These are phyloP conservation scores for Aradus depressus DNA, from an alignment of 2,888 invertebrate species.

Conservation along the genomic window DNA sequence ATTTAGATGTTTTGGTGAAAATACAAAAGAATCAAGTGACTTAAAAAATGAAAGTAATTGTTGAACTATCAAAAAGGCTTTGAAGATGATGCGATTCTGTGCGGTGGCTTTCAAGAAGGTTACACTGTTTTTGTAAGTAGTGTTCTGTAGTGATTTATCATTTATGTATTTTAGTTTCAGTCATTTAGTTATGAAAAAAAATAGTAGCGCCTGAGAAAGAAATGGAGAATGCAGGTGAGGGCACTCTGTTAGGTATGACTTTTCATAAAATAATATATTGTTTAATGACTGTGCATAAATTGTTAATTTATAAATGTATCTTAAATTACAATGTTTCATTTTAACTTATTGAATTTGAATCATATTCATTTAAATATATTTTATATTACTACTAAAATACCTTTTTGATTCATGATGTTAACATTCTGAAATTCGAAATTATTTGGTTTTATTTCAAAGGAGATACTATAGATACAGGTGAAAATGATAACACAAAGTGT, in stretches of 20 bases:
- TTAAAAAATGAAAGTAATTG: not conserved
- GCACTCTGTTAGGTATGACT: slow-evolving; percentile 1
- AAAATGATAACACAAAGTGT: slow-evolving; percentile 13
- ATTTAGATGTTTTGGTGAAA: no score
- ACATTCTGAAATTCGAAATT: not conserved
- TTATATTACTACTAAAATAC: not conserved
- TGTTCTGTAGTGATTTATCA: slow-evolving; percentile 9
- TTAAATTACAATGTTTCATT: not conserved
- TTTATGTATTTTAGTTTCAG: not conserved
- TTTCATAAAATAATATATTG: not conserved
- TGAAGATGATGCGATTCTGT: slow-evolving; percentile 4
- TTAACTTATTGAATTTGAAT: not conserved
- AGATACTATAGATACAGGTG: slow-evolving; percentile 7
- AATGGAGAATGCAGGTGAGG: slow-evolving; percentile 12
- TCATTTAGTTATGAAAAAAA: slow-evolving; percentile 11
- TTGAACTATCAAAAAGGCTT: slow-evolving; percentile 5
- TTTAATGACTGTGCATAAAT: not conserved
- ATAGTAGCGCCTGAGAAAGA: slow-evolving; percentile 7
- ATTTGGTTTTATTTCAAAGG: slow-evolving; percentile 8
- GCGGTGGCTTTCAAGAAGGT: slow-evolving; percentile 8
- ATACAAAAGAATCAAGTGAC: no score
- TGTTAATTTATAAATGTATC: not conserved
- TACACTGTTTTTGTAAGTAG: slow-evolving; percentile 17
- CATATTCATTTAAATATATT: not conserved
- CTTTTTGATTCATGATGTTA: not conserved